These are phyloP conservation scores for Semicossyphus pulcher DNA, from an alignment of 2,113 vertebrate genomes.

Conservation along the genomic window DNA sequence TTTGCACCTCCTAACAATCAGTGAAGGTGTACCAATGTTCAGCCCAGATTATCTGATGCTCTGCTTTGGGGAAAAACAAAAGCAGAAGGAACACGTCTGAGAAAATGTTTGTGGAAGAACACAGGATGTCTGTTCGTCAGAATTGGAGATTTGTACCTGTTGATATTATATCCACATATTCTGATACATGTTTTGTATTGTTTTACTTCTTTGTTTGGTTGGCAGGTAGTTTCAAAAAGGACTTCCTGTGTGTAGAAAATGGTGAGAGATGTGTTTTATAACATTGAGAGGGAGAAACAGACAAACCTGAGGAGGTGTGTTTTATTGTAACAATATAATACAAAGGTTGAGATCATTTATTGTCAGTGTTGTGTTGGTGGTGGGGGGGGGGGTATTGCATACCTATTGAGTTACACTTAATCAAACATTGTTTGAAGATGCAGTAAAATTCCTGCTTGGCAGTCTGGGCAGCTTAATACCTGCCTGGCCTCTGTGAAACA, in stretches of 20 bases:
- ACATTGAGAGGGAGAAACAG: neutral
- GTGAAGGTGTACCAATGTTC: no score
- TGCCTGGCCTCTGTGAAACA: slow-evolving; percentile 48
- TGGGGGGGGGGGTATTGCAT: neutral
- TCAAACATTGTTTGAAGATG: slow-evolving; percentile 64
- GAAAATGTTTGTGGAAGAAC: no score
- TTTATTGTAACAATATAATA: slow-evolving; percentile 64
- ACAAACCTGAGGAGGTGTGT: slow-evolving; percentile 50
- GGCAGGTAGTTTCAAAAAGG: neutral
- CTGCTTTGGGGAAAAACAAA: no score
- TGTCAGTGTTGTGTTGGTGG: slow-evolving; percentile 22
- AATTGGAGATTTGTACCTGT: no score
- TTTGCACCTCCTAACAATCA: no score
- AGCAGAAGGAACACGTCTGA: no score
- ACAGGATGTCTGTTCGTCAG: no score
- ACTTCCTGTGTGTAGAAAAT: neutral
- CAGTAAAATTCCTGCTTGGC: slow-evolving; percentile 72
- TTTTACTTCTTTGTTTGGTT: no score
- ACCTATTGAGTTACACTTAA: slow-evolving; percentile 59
- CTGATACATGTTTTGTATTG: no score
- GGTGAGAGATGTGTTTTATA: neutral
- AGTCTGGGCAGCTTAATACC: slow-evolving; percentile 42
- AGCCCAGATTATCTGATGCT: no score
- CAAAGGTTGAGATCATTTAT: slow-evolving; percentile 65
- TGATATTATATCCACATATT: no score